Percentiles rank a stretch among this genome's conserved stretches.
These are phyloP conservation scores for Lepus americanus DNA, from an alignment of 2,113 vertebrate genomes.

Conservation along the genomic window DNA sequence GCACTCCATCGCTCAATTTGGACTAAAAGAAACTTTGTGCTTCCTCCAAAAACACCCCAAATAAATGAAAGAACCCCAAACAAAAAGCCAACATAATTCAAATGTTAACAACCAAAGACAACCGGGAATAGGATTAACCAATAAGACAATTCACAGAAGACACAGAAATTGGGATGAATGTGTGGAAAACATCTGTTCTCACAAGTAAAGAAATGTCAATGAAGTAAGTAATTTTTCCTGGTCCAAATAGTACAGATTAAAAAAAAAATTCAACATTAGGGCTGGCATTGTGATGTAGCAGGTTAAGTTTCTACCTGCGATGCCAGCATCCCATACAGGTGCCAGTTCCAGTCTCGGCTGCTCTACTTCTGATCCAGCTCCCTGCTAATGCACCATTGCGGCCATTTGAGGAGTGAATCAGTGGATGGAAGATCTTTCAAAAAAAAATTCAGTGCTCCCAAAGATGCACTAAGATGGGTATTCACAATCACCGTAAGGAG, in stretches of 20 bases:
- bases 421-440: too few relatives aligned
- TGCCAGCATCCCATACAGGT: too few relatives aligned
- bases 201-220: conserved; percentile 33
- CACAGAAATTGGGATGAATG: conserved; percentile 24
- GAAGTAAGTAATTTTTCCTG: conserved; percentile 22
- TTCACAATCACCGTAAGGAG: not conserved
- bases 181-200: conserved; percentile 10
- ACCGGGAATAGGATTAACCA: not conserved
- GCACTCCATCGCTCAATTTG: not conserved
- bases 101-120: conserved; percentile 34
- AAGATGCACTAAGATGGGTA: not conserved
- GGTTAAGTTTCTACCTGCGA: too few relatives aligned
- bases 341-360: too few relatives aligned
- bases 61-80: conserved; percentile 11
- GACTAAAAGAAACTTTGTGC: not conserved
- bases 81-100: conserved; percentile 37
- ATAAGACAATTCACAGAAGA: conserved; percentile 35
- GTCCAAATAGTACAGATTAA: conserved; percentile 44
- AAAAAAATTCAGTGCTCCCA: not conserved
- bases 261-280: not conserved
- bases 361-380: too few relatives aligned
- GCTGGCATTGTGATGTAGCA: too few relatives aligned
- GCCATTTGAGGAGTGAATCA: too few relatives aligned
- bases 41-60: not conserved
- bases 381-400: too few relatives aligned